Evolutionary conservation across 2,888 invertebrate species (phyloP).

Genomic region (Perizoma affinitatum): DNA sequence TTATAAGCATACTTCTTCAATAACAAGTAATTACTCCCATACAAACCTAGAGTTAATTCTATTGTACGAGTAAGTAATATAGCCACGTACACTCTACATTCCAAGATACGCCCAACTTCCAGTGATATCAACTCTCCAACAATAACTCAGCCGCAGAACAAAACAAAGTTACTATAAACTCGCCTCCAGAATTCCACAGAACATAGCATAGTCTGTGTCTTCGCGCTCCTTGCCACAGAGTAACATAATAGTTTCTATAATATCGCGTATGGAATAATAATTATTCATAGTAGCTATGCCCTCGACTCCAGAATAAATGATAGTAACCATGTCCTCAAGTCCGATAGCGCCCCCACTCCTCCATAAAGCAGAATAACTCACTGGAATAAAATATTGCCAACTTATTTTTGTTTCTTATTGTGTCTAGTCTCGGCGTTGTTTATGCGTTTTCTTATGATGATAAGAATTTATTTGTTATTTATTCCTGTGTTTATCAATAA

Average conservation of each 20-base stretch:
- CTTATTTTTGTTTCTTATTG: constrained; percentile 70
- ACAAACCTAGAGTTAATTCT: constrained; percentile 12
- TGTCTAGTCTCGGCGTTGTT: constrained; percentile 53
- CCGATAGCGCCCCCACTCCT: constrained; percentile 60
- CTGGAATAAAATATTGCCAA: constrained; percentile 75
- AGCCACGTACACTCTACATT: constrained; percentile 19
- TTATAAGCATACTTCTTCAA: not conserved
- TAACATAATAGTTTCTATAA: constrained; percentile 4
- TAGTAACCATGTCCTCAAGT: constrained; percentile 12
- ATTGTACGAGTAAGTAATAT: not conserved
- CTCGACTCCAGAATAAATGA: not conserved
- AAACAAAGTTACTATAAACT: constrained; percentile 16
- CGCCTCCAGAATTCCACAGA: constrained; percentile 11
- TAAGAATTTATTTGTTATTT: constrained; percentile 28
- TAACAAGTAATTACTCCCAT: constrained; percentile 4
- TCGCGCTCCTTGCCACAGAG: not conserved
- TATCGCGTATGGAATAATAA: not conserved
- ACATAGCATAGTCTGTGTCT: not conserved
- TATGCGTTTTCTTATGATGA: constrained; percentile 37
- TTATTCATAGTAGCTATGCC: not conserved
- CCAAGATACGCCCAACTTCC: constrained; percentile 30
- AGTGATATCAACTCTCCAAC: constrained; percentile 28
- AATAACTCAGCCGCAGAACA: constrained; percentile 24
- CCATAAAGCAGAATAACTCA: constrained; percentile 74
- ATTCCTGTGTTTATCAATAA: constrained; percentile 8